Evolutionary conservation across 1,140 invertebrate genomes (phyloP), one percentile per base, ranked within the genome.

Genomic region (Amyelois transitella): DNA sequence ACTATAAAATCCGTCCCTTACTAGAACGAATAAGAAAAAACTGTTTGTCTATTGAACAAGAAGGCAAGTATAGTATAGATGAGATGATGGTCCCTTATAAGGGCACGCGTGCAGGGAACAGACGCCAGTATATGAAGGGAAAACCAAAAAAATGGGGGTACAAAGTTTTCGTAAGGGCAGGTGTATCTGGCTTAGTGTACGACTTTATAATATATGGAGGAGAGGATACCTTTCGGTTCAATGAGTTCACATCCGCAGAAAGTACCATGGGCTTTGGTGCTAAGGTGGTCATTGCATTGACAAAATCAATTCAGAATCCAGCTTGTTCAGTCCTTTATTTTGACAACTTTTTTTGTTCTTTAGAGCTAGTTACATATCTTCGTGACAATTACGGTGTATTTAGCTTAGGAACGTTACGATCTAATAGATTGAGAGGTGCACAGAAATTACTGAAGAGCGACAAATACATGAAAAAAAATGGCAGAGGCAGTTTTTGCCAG

Each of bases 71-170:
- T 18, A 32, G 43, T 14, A n/a, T 54, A 4, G 53, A 54, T 18
- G 79, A 89, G 62, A 74, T 73, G 63, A 88, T 89, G 76, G 58
- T 88, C 0, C 68, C 72, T 5, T 88, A 80, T 54, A 88, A 88
- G 61, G 86, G 85, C 0, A 70, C 61, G 12, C 66, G 74, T 60
- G 73, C 75, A 8, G 77, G 74, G 0, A 62, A 58, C 3, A 60
- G 82, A 17, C 12, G 43, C n/a, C 68, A 77, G 55, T 77, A 66
- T 43, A 64, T 75, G 43, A 63, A 63, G 38, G 51, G 66, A 7
- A 70, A 77, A 64, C 67, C 64, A 1, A 60, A 68, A 1, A 75
- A 69, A 22, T 75, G 75, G 70, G 72, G 85, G 0, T 78, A 85
- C 5, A 88, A 87, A 69, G 57, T 81, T 14, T 88, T 65, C 58